These are phyloP conservation scores for Agelas oroides DNA, from an alignment of 37 sponge, comb jelly and placozoan species.

Conservation along the genomic window DNA sequence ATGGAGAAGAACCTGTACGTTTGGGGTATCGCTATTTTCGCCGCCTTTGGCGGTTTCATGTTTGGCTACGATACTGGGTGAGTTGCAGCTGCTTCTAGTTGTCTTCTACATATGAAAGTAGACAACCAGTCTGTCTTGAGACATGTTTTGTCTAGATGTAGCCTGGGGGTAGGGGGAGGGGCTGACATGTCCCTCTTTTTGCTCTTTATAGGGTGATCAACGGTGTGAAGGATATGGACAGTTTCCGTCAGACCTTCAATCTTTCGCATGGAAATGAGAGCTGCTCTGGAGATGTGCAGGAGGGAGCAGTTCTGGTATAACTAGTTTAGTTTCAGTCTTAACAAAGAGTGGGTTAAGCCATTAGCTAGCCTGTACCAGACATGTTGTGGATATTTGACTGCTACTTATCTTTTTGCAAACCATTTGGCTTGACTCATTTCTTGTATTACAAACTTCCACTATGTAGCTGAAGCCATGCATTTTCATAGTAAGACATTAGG, in stretches of 20 bases:
- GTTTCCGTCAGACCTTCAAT: conserved; percentile 56
- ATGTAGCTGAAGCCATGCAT: too few species aligned
- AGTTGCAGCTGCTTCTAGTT: background rate
- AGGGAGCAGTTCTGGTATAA: conserved; percentile 35
- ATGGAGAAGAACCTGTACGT: conserved; percentile 43
- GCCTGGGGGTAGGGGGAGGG: too few species aligned
- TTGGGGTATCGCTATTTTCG: conserved; percentile 53
- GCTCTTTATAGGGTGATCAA: conserved; percentile 72
- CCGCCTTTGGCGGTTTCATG: conserved; percentile 82
- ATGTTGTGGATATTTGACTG: background rate
- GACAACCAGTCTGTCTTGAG: too few species aligned
- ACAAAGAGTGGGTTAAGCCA: background rate
- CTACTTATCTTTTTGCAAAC: background rate
- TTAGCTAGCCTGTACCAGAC: background rate
- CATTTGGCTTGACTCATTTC: too few species aligned
- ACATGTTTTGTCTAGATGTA: too few species aligned
- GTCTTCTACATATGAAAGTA: too few species aligned
- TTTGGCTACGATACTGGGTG: conserved; percentile 87
- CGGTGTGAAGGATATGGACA: conserved; percentile 71
- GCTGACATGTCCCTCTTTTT: too few species aligned
- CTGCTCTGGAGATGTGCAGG: background rate
- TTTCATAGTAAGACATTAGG: too few species aligned
- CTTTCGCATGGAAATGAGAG: conserved; percentile 10
- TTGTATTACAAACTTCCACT: too few species aligned
- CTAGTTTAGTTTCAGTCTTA: too few species aligned